A percentile compares a stretch with the other conserved stretches of the same genome.
phyloP scores from a whole-genome alignment of 1,140 invertebrate genomes.

The Sinonovacula constricta region DNA sequence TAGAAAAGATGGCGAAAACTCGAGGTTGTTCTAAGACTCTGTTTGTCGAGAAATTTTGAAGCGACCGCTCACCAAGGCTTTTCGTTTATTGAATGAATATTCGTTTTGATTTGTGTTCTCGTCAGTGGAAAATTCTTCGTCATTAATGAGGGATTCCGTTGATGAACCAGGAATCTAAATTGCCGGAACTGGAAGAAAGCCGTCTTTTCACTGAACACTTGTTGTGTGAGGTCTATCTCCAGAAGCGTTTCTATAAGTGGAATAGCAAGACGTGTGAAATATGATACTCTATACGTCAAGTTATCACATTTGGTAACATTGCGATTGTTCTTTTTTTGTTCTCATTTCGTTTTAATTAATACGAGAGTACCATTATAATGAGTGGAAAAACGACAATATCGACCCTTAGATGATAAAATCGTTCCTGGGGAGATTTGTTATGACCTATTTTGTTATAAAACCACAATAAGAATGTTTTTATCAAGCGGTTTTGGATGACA shows the following conservation, averaged over 20 bases:
- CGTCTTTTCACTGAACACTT: not conserved
- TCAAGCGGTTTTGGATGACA: too few relatives aligned
- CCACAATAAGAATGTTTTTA: too few relatives aligned
- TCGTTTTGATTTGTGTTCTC: slow-evolving; percentile 10
- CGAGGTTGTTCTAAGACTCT: slow-evolving; percentile 56
- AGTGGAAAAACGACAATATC: slow-evolving; percentile 95
- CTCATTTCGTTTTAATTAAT: slow-evolving; percentile 85
- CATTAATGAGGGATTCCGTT: slow-evolving; percentile 27
- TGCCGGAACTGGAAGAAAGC: slow-evolving; percentile 12
- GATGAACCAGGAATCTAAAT: slow-evolving; percentile 8
- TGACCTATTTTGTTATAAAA: too few relatives aligned
- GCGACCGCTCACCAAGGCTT: slow-evolving; percentile 18
- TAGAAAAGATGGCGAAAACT: slow-evolving; percentile 38
- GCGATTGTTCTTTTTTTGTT: not conserved
- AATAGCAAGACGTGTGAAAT: slow-evolving; percentile 14
- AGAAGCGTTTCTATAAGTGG: not conserved
- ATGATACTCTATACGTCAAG: slow-evolving; percentile 13
- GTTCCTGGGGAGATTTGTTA: slow-evolving; percentile 51
- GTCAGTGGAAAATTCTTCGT: slow-evolving; percentile 9
- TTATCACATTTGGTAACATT: slow-evolving; percentile 10
- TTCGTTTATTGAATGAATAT: slow-evolving; percentile 1
- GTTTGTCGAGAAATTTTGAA: slow-evolving; percentile 42
- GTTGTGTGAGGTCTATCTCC: not conserved
- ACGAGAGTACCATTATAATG: slow-evolving; percentile 94
- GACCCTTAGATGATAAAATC: slow-evolving; percentile 92